phyloP scores from a whole-genome alignment of 2,888 invertebrate species.

The Bugulina stolonifera region DNA sequence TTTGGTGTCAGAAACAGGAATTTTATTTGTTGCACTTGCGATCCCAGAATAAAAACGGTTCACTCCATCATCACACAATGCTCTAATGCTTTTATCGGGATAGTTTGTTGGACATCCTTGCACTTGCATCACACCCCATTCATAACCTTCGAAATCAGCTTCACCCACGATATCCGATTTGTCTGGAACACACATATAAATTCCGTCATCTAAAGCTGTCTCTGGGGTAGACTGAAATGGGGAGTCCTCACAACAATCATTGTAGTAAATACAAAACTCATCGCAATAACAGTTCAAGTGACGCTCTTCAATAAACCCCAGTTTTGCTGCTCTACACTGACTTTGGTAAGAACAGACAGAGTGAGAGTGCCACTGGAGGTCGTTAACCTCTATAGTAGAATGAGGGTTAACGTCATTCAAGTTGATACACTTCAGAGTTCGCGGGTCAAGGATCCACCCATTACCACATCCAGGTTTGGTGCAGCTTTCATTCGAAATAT shows the following conservation, averaged over 20 bases:
- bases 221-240: constrained; percentile 6
- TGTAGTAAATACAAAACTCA: constrained; percentile 18
- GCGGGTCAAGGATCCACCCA: not conserved
- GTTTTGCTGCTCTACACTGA: constrained; percentile 9
- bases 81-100: not conserved
- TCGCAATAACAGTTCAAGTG: constrained; percentile 7
- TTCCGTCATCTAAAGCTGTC: not conserved
- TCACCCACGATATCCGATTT: not conserved
- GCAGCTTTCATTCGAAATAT: not conserved
- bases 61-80: not conserved
- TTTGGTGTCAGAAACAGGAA: not conserved
- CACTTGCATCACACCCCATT: constrained; percentile 9
- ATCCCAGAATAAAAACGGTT: not conserved
- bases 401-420: not conserved
- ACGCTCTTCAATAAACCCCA: not conserved
- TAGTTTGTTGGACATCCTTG: not conserved
- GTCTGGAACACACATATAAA: not conserved
- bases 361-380: constrained; percentile 8
- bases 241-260: constrained; percentile 25
- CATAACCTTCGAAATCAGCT: not conserved
- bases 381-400: not conserved
- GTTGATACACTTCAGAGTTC: not conserved
- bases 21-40: not conserved
- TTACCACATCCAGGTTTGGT: not conserved
- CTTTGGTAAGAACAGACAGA: not conserved